Base-by-base conservation (phyloP, 2,888 invertebrate genomes). In the Argyresthia goedartella region DNA sequence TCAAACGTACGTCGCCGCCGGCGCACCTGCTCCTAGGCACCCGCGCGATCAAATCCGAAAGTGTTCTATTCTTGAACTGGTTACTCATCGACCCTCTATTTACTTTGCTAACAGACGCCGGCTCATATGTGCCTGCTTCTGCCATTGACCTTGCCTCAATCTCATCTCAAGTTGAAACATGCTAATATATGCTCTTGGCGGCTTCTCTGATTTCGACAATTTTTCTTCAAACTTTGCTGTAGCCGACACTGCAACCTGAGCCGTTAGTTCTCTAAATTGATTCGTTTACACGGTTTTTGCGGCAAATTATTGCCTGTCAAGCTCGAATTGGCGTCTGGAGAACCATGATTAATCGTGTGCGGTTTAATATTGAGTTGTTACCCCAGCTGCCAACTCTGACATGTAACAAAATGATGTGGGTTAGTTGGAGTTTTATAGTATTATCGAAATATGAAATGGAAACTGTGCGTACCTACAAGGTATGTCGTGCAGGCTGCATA, bases 401-500 rank as follows among this genome's bases (percentile, higher is more conserved):
- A 25, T 2, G 25, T 25, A 25, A 25, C 25, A 25, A 25, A 25
- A 25, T 25, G 7, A 49, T 36, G 11, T 11, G 25, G 48, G 42
- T 43, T 8, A 45, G 35, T 34, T 16, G 16, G 33, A 25, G 6
- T 25, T 4, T 25, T 25, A 25, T 25, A 25, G 25, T 25, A 25
- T 25, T 25, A 33, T 16, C 16, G 25, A 4, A 43, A 14, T 13
- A 16, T 46, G 7, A 16, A 11, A 46, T n/a, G n/a, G n/a, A n/a
- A n/a, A n/a, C 46, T 6, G 16, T 25, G 9, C 84, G 58, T 84
- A 87, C 87, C 87, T 87, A 77, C 87, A 87, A 79, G 87, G 85
- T 53, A 77, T 70, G 68, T 86, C 86, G 66, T 86, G 81, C 59
- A 76, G 88, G 54, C 90, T 89, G 74, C 93, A 93, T 62, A 93